These are phyloP conservation scores for Drosophila sturtevanti DNA, from an alignment of 1,140 invertebrate species.

Conservation along the genomic window DNA sequence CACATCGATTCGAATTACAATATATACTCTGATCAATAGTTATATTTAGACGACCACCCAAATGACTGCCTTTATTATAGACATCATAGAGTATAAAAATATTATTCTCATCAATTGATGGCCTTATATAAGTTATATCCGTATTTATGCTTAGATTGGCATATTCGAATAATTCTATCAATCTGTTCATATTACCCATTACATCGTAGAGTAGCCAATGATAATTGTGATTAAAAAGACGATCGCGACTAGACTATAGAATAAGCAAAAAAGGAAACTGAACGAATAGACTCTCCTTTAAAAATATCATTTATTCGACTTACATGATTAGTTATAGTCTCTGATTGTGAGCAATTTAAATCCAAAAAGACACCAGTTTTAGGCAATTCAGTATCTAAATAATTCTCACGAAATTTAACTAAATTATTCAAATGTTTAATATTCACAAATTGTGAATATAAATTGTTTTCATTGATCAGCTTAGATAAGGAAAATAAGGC, in stretches of 20 bases:
- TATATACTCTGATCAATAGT: constrained; percentile 64
- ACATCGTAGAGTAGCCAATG: constrained; percentile 72
- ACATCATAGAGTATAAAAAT: constrained; percentile 64
- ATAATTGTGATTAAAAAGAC: constrained; percentile 51
- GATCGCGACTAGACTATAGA: constrained; percentile 49
- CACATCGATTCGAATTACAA: constrained; percentile 50
- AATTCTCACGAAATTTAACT: constrained; percentile 39
- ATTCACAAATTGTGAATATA: constrained; percentile 63
- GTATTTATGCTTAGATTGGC: constrained; percentile 69
- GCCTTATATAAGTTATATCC: constrained; percentile 52
- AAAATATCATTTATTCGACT: neutral
- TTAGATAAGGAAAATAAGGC: constrained; percentile 37
- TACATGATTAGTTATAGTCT: constrained; percentile 56
- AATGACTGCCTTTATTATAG: constrained; percentile 70
- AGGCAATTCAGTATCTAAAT: constrained; percentile 50
- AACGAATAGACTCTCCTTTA: no score
- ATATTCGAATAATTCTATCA: constrained; percentile 34
- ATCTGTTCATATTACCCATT: constrained; percentile 31
- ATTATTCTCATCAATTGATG: neutral
- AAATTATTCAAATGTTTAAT: constrained; percentile 30
- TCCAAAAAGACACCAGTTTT: constrained; percentile 66
- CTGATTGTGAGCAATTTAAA: constrained; percentile 45
- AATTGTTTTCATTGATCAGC: constrained; percentile 33
- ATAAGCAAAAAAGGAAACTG: no score
- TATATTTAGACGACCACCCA: constrained; percentile 69